These are phyloP conservation scores for Anagrus nilaparvatae DNA, from an alignment of 1,140 invertebrate species.

Conservation along the genomic window DNA sequence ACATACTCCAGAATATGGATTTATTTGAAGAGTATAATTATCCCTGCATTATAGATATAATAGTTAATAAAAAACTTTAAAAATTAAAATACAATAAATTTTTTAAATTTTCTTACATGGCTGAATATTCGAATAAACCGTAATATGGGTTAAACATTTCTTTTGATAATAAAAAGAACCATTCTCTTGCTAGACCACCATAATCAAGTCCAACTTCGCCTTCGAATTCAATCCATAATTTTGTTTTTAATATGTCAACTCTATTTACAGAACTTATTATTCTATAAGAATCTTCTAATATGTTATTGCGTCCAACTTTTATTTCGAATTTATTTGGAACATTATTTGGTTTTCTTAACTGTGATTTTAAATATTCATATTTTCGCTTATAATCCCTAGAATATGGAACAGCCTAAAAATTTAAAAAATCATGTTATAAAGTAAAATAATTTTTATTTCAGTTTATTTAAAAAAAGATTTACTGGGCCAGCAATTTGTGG, in stretches of 20 bases:
- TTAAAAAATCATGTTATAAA: constrained; percentile 11
- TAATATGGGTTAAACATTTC: constrained; percentile 99
- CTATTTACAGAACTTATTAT: constrained; percentile 77
- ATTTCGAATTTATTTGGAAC: constrained; percentile 98
- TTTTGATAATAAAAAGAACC: constrained; percentile 97
- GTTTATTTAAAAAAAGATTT: constrained; percentile 39
- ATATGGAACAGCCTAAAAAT: constrained; percentile 78
- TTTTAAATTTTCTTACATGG: constrained; percentile 49
- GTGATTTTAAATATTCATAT: constrained; percentile 95
- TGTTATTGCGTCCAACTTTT: constrained; percentile 78
- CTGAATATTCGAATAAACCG: constrained; percentile 97
- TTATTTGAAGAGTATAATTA: constrained; percentile 98
- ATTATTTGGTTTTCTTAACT: constrained; percentile 88
- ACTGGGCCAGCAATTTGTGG: constrained; percentile 91
- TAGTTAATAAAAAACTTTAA: constrained; percentile 10
- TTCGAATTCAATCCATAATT: constrained; percentile 98
- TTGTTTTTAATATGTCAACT: constrained; percentile 86
- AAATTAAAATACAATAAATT: constrained; percentile 5
- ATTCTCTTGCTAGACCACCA: constrained; percentile 92
- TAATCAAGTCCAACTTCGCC: constrained; percentile 96
- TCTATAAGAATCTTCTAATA: constrained; percentile 92
- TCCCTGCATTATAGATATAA: constrained; percentile 50
- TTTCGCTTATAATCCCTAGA: constrained; percentile 98
- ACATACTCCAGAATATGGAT: constrained; percentile 91
- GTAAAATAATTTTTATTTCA: neutral